These are phyloP conservation scores for Marisa cornuarietis DNA, from an alignment of 1,140 invertebrate genomes.

Conservation along the genomic window DNA sequence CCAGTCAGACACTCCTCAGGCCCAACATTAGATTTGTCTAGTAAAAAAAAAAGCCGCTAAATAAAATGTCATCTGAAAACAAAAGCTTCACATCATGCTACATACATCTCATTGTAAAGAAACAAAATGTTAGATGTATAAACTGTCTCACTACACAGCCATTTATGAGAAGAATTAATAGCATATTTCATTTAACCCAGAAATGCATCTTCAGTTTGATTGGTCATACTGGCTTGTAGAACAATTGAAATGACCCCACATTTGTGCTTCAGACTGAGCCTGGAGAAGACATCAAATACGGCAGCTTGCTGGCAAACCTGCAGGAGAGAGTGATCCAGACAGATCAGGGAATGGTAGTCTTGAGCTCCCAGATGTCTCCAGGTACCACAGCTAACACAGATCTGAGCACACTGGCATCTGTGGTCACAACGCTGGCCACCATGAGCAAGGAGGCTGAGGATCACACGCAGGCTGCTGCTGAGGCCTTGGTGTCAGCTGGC, in stretches of 20 bases:
- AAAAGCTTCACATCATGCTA: too few relatives aligned
- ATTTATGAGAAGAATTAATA: too few relatives aligned
- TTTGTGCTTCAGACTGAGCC: constrained; percentile 20
- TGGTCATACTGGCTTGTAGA: too few relatives aligned
- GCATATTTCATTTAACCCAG: too few relatives aligned
- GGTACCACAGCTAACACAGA: constrained; percentile 48
- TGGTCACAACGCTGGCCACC: constrained; percentile 69
- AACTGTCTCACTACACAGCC: too few relatives aligned
- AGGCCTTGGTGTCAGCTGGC: neutral
- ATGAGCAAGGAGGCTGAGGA: constrained; percentile 70
- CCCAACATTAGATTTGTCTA: too few relatives aligned
- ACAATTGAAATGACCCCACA: neutral
- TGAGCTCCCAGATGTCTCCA: constrained; percentile 45
- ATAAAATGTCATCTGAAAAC: too few relatives aligned
- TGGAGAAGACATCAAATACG: constrained; percentile 36
- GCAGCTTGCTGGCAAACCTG: constrained; percentile 59
- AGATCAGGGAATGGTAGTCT: constrained; percentile 60
- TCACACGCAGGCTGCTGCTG: neutral
- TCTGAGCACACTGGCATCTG: constrained; percentile 69
- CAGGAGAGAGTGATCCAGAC: constrained; percentile 63
- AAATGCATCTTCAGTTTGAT: too few relatives aligned
- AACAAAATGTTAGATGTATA: too few relatives aligned
- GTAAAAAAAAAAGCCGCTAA: too few relatives aligned
- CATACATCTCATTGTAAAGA: too few relatives aligned
- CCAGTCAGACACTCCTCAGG: too few relatives aligned